These are phyloP conservation scores for Nephrotoma guestfalica DNA, from an alignment of 2,888 invertebrate species.

Conservation along the genomic window DNA sequence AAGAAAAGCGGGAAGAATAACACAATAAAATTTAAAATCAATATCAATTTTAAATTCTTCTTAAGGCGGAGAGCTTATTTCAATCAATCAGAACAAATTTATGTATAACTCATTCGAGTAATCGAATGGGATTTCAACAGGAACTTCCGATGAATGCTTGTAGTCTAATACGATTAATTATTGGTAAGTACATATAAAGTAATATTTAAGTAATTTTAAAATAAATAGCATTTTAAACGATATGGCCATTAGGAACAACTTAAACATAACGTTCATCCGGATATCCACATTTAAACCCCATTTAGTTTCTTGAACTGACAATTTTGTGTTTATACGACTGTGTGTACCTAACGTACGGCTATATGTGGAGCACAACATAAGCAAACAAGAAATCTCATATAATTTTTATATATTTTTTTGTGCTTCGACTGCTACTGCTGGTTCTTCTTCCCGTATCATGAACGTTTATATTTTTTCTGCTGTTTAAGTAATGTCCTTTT, in stretches of 20 bases:
- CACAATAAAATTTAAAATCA: background rate
- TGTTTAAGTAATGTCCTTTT: background rate
- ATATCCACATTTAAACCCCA: background rate
- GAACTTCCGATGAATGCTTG: constrained; percentile 5
- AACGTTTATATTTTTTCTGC: background rate
- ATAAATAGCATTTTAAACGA: background rate
- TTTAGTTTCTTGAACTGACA: background rate
- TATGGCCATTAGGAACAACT: background rate
- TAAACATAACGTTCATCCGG: background rate
- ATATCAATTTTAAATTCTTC: background rate
- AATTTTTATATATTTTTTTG: background rate
- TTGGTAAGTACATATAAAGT: background rate
- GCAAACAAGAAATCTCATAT: background rate
- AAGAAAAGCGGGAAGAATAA: background rate
- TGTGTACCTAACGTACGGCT: background rate
- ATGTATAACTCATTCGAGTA: background rate
- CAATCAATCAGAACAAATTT: background rate
- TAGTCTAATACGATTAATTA: constrained; percentile 5
- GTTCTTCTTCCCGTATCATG: background rate
- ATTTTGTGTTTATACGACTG: background rate
- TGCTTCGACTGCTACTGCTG: background rate
- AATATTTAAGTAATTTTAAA: background rate
- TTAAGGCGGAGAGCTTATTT: background rate
- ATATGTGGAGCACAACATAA: background rate
- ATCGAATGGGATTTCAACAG: constrained; percentile 3